Evolutionary conservation across 1,140 invertebrate genomes (phyloP), one percentile per base, ranked within the genome.

Genomic region (Drosophila sproati): DNA sequence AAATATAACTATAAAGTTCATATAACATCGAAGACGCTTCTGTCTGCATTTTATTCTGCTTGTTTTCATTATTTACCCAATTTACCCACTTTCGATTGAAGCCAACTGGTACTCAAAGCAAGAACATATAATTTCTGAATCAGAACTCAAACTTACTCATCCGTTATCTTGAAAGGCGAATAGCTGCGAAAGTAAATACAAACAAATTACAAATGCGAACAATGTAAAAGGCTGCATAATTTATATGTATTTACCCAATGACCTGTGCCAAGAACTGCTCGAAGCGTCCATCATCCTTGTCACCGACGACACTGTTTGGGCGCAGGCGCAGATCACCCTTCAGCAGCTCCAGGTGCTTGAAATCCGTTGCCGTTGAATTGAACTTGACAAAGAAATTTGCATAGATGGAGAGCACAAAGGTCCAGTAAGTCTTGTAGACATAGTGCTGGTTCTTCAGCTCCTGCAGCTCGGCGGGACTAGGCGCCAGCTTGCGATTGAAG

Each of bases 401-500:
- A 77, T 92, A 92, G 48, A 92, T 82, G 61, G 91, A 92, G 2
- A 92, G 72, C 12, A 91, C 83, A 70, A 92, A 92, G 12, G 91
- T 92, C 91, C 91, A 92, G 41, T 92, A 92, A 56, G 86, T 92
- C 80, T 92, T 92, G 32, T 92, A 90, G n/a, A 92, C 85, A 45
- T 92, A 87, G 55, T 92, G 86, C 55, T 92, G 91, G 20, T 89
- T 88, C 41, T 86, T 72, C 12, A 88, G 79, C 55, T 91, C 82
- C 55, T 90, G 88, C 55, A 92, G 63, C 47, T 89, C 91, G 45
- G 90, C 78, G 48, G 86, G 83, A 55, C 77, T 88, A 5, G 91
- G 82, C n/a, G 85, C 82, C 55, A 92, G 66, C 45, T 92, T 92
- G 5, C 88, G 91, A 68, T 92, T 92, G 48, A 92, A 92, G 55